Evolutionary conservation across 1,140 invertebrate species (phyloP), one percentile per base, ranked within the genome.

Genomic region (Popillia japonica): DNA sequence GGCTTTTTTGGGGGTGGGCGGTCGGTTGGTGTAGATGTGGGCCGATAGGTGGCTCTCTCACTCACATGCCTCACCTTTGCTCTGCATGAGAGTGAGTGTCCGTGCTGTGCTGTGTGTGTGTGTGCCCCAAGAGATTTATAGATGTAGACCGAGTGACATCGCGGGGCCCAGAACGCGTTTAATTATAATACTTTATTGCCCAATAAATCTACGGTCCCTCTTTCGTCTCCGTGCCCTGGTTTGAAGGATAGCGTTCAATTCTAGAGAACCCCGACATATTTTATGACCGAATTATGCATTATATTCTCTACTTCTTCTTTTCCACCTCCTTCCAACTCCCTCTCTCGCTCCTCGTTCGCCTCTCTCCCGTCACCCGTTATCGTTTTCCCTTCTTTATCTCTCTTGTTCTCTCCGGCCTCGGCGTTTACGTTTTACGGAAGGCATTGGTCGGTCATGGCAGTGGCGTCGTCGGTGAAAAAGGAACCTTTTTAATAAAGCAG

Each of bases 231-330:
- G 79, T 79, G 82, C 80, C 80, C 83, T 77, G 80, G 81, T 86
- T 86, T 87, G 86, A 87, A 85, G 86, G 86, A 87, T 86, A 85
- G 85, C 86, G 85, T 84, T 86, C 86, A 86, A 86, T 86, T 86
- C 85, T 83, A 83, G 81, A 83, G 81, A 55, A 85, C 82, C 84
- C 85, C 81, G 86, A 86, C 86, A 85, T 87, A 86, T 86, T 87
- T 87, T 87, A 87, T 84, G 86, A 86, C 83, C 86, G 83, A 87
- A 87, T 87, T 87, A 87, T 87, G 86, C 86, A 87, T 87, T 87
- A 86, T 86, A 83, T 81, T 83, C 81, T 84, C 82, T 78, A 72
- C 68, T 68, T 72, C 78, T 64, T 79, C 75, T 64, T 40, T 64
- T 74, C 20, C 78, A 76, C 7, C n/a, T 34, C 42, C 59, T 77